These are phyloP conservation scores for Drosophila kepulauana DNA, from an alignment of 1,140 invertebrate genomes.

Conservation along the genomic window DNA sequence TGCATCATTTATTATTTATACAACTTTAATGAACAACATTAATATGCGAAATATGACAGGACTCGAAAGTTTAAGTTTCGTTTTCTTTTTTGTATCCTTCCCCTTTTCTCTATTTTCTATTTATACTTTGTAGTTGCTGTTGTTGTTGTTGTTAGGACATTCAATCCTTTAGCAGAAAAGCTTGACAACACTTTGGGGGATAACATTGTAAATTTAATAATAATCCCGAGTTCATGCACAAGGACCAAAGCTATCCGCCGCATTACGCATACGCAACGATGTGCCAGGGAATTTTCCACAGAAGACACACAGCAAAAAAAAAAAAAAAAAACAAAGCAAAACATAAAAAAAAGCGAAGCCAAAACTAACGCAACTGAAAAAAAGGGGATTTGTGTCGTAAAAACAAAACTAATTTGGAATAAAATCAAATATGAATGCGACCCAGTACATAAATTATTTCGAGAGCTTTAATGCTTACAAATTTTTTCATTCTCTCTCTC, in stretches of 20 bases:
- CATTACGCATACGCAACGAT: constrained; percentile 22
- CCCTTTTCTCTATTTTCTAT: not conserved
- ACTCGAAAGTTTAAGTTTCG: constrained; percentile 8
- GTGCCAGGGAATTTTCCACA: not conserved
- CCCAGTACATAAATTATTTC: constrained; percentile 59
- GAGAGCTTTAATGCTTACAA: constrained; percentile 49
- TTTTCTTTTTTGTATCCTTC: not conserved
- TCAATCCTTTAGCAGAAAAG: constrained; percentile 29
- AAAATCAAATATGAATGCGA: constrained; percentile 67
- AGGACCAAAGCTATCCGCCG: not conserved
- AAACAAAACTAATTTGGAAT: constrained; percentile 74
- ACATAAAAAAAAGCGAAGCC: too few species aligned
- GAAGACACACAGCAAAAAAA: not conserved
- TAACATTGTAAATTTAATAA: constrained; percentile 80
- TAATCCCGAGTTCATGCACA: constrained; percentile 46
- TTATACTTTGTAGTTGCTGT: not conserved
- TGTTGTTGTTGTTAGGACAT: constrained; percentile 4
- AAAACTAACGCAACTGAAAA: constrained; percentile 13
- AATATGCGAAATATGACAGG: constrained; percentile 78
- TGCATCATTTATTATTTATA: constrained; percentile 79
- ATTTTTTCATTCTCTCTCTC: constrained; percentile 13
- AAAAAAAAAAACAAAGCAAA: not conserved
- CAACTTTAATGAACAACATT: constrained; percentile 81
- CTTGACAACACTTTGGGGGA: constrained; percentile 76
- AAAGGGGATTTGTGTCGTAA: constrained; percentile 25